Percentiles rank a stretch among this genome's conserved stretches.
Evolutionary conservation across 2,888 invertebrate genomes (phyloP).

Genomic region (Troilus luridus): DNA sequence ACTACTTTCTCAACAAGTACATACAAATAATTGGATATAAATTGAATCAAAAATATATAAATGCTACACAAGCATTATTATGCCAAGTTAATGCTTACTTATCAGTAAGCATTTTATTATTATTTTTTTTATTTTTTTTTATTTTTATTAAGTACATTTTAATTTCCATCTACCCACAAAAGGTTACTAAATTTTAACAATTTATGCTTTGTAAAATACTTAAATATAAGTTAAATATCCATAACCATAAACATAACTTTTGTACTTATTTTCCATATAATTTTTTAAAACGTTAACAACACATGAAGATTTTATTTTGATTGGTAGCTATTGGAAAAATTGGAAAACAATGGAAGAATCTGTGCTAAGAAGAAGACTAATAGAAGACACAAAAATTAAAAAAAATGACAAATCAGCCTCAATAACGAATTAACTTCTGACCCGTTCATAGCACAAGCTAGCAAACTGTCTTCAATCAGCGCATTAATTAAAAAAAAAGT

Average conservation of each 20-base stretch:
- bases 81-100: conserved; percentile 28
- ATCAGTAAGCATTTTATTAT: conserved; percentile 8
- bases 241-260: conserved; percentile 42
- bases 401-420: conserved; percentile 53
- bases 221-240: conserved; percentile 52
- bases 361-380: conserved; percentile 59
- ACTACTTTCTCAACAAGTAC: not conserved
- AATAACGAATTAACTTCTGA: conserved; percentile 49
- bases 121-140: conserved; percentile 7
- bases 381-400: conserved; percentile 48
- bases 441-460: conserved; percentile 60
- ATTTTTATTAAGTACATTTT: conserved; percentile 51
- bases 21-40: conserved; percentile 41
- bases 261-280: conserved; percentile 32
- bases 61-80: conserved; percentile 37
- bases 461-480: conserved; percentile 58
- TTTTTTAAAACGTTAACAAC: conserved; percentile 14
- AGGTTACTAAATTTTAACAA: conserved; percentile 56
- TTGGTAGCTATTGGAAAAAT: conserved; percentile 50
- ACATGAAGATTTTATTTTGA: conserved; percentile 49
- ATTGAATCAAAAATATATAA: conserved; percentile 47
- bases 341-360: conserved; percentile 59
- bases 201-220: conserved; percentile 52
- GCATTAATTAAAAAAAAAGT: conserved; percentile 57
- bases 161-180: conserved; percentile 51